Evolutionary conservation across 2,888 invertebrate species (phyloP).

Genomic region (Acleris emargana): DNA sequence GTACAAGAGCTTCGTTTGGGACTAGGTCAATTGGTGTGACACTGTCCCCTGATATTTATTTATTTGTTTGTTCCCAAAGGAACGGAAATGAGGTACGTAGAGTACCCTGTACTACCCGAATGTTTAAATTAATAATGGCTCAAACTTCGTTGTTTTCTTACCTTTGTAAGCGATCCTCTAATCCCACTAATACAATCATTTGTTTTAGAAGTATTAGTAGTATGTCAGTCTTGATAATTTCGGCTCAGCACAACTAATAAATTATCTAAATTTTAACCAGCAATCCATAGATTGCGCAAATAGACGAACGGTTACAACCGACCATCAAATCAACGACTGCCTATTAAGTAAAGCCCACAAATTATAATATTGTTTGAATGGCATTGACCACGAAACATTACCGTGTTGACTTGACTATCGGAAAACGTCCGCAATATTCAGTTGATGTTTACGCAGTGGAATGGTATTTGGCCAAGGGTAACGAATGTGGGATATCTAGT

Average conservation of each 20-base stretch:
- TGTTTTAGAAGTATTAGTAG: too few species aligned
- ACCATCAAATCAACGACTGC: not conserved
- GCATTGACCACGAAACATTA: not conserved
- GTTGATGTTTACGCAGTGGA: constrained; percentile 2
- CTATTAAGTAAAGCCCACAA: not conserved
- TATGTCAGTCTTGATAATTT: too few species aligned
- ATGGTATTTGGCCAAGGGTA: not conserved
- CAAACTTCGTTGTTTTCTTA: too few species aligned
- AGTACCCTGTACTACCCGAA: too few species aligned
- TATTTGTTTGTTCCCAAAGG: too few species aligned
- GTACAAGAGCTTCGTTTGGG: too few species aligned
- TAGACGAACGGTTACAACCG: not conserved
- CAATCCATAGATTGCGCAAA: not conserved
- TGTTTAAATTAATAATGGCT: too few species aligned
- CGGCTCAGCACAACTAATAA: not conserved
- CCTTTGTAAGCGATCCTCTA: too few species aligned
- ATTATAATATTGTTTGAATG: not conserved
- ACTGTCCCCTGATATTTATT: too few species aligned
- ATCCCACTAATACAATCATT: too few species aligned
- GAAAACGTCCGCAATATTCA: not conserved
- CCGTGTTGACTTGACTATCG: constrained; percentile 2
- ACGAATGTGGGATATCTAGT: not conserved
- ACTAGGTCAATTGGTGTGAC: too few species aligned
- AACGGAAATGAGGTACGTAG: too few species aligned
- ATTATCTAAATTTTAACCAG: not conserved